Evolutionary conservation across 2,797 vertebrate genomes (phyloP), one percentile per base, ranked within the genome.

Genomic region (Natrix natrix): DNA sequence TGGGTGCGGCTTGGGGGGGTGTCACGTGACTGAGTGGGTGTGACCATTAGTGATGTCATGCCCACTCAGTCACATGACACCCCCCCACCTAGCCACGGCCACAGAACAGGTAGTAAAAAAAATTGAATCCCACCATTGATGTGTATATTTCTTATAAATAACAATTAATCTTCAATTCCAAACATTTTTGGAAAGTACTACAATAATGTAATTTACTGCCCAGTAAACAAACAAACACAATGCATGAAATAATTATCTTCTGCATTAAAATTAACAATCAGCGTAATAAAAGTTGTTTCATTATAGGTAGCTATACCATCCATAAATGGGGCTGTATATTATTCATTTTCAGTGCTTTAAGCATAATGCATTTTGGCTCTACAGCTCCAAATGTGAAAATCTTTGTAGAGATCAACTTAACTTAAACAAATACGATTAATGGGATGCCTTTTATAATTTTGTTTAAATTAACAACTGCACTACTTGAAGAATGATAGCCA

Each of bases 351-450:
- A 54, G 32, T 61, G 26, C 92, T 83, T 43, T 55, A 93, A 92
- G 91, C 13, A 94, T 74, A 92, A 95, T 78, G 2, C 32, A 37
- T 89, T 95, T 95, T 59, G 92, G 93, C 92, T 95, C 59, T 78
- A 94, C 93, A 59, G 78, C 87, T 92, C 63, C 95, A 95, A 14
- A 14, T 94, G 92, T 94, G 92, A 92, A 90, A n/a, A 16, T 8
- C n/a, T 86, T 93, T 95, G 93, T 90, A 95, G 93, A 88, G 94
- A 96, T 94, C 91, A 91, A 93, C 93, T 96, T 96, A 93, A 96
- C 93, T 94, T 93, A 94, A 95, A 92, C 93, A 97, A 96, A 97
- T 95, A 95, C 95, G 95, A 92, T 97, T 96, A 97, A 96, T 97
- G 95, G 92, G 94, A 94, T 93, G 91, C 57, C 94, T 96, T 96